phyloP scores from a whole-genome alignment of 2,113 vertebrate species.

The Pterocles gutturalis region DNA sequence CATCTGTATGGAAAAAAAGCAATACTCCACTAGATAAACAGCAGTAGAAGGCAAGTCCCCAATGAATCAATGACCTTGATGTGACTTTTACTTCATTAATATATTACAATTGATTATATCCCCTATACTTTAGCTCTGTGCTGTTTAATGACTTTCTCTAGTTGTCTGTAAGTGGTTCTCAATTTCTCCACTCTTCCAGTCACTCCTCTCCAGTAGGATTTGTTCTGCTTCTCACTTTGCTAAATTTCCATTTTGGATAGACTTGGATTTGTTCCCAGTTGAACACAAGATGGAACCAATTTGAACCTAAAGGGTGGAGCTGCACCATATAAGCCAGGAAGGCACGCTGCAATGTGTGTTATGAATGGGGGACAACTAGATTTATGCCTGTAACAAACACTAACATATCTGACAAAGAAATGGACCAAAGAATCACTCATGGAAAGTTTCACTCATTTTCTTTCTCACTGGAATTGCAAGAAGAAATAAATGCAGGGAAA shows the following conservation, averaged over 20 bases:
- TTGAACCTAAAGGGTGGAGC: not conserved
- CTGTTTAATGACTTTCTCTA: not conserved
- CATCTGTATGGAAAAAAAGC: not conserved
- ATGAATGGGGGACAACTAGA: not conserved
- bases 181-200: not conserved
- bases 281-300: not conserved
- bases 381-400: not conserved
- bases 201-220: not conserved
- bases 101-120: not conserved
- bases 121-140: not conserved
- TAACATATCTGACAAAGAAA: not conserved
- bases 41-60: not conserved
- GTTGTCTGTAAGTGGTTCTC: not conserved
- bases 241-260: not conserved
- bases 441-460: not conserved
- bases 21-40: not conserved
- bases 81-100: not conserved
- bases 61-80: not conserved
- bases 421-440: not conserved
- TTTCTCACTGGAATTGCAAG: not conserved
- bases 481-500: not conserved
- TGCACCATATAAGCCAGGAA: not conserved
- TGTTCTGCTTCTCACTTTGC: not conserved
- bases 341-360: not conserved
- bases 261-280: not conserved